These are phyloP conservation scores for Caenorhabditis macrosperma DNA, from an alignment of 2,888 invertebrate genomes.

Conservation along the genomic window DNA sequence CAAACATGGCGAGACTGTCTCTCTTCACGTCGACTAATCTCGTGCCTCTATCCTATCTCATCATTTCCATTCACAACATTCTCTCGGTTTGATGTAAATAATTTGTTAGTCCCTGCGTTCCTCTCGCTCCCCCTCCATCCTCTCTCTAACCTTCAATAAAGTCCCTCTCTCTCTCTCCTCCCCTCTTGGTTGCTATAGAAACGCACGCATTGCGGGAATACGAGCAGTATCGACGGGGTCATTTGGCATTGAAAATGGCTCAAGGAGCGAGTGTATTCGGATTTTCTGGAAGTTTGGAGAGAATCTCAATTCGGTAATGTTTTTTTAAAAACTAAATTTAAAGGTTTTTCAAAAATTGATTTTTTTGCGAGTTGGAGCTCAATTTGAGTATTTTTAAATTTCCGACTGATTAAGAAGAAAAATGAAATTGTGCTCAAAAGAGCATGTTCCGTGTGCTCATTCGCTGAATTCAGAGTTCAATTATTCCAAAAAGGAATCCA, in stretches of 20 bases:
- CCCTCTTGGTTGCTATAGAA: neutral
- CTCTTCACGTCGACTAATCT: slow-evolving; percentile 23
- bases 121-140: neutral
- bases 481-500: slow-evolving; percentile 49
- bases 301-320: slow-evolving; percentile 25
- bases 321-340: neutral
- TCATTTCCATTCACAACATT: neutral
- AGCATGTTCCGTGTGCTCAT: too few relatives aligned
- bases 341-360: neutral
- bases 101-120: neutral
- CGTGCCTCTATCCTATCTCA: too few relatives aligned
- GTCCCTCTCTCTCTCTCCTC: neutral
- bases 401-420: too few relatives aligned
- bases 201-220: neutral
- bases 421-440: too few relatives aligned
- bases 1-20: slow-evolving; percentile 51
- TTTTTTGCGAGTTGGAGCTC: too few relatives aligned
- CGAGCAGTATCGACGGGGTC: neutral
- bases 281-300: slow-evolving; percentile 23
- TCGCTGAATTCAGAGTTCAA: slow-evolving; percentile 46
- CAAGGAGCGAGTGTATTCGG: slow-evolving; percentile 20
- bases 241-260: neutral
- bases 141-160: neutral
- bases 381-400: neutral
- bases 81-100: neutral